Base-by-base conservation (phyloP, 1,140 invertebrate genomes). In the Vollenhovia emeryi region DNA sequence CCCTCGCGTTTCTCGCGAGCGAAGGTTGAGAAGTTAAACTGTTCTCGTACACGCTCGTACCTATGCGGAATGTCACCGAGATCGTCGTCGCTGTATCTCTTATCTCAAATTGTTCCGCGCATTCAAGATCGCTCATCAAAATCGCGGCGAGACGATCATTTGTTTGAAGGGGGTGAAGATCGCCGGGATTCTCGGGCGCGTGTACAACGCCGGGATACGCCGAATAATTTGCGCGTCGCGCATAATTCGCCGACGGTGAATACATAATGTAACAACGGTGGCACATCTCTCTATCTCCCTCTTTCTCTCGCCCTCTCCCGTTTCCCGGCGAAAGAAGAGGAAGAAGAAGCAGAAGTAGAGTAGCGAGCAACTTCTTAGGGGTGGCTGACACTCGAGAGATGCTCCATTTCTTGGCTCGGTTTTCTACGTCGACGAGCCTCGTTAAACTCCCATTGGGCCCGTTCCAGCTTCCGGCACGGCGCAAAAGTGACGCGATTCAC, bases 371-470 rank as follows among this genome's bases (percentile, higher is more conserved):
- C 48, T 71, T 86, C 43, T 50, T 55, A 30, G 43, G 15, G 66
- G 66, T 80, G 64, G 30, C 33, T 82, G 71, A 86, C 66, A 60
- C 66, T 73, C 48, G 84, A 83, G 84, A 86, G 84, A 86, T 66
- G 68, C 84, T 83, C 68, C 68, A 62, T 83, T 86, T 83, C 78
- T 86, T 86, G 78, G 78, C 84, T 86, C 78, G 84, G 78, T 86
- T 83, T 84, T 85, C 88, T 84, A 79, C 66, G 79, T 85, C 87
- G 64, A 82, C 85, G 71, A 88, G 60, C 66, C 84, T 86, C 84
- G 84, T 88, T 80, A 87, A 84, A 87, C 40, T 91, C 88, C 88
- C 88, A 90, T 87, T 83, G 90, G 88, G 73, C 86, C 87, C 84
- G 84, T 91, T 91, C 79, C 52, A 78, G 52, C 87, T 86, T 86